A percentile compares a stretch with the other conserved stretches of the same genome.
phyloP scores from a whole-genome alignment of 2,888 invertebrate genomes.

The Scaptomyza flava region DNA sequence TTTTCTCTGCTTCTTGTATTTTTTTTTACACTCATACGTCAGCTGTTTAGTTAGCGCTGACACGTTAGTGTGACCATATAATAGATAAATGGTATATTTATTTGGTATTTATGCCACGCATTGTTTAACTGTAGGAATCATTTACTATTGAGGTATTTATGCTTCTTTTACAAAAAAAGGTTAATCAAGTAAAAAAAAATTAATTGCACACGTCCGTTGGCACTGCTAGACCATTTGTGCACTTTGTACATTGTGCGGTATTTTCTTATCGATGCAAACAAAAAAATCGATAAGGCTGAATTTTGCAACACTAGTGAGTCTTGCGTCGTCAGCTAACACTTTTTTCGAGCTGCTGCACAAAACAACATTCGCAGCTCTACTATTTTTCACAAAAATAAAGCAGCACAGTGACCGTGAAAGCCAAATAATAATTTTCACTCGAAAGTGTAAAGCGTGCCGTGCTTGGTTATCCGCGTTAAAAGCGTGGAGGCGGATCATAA shows the following conservation, averaged over 20 bases:
- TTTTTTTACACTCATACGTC: constrained; percentile 50
- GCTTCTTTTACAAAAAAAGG: not conserved
- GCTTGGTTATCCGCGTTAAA: not conserved
- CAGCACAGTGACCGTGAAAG: not conserved
- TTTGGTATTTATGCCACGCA: constrained; percentile 6
- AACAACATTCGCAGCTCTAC: constrained; percentile 37
- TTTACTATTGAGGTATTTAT: not conserved
- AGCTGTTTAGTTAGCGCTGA: constrained; percentile 51
- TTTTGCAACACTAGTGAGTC: constrained; percentile 28
- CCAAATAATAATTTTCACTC: not conserved
- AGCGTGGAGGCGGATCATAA: constrained; percentile 1
- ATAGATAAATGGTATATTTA: not conserved
- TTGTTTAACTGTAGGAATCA: not conserved
- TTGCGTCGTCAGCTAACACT: constrained; percentile 50
- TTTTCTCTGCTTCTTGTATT: constrained; percentile 21
- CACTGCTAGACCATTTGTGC: not conserved
- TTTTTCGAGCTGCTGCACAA: constrained; percentile 52
- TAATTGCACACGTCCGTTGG: not conserved
- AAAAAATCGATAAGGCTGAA: not conserved
- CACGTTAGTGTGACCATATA: constrained; percentile 34
- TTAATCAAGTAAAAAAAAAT: too few relatives aligned
- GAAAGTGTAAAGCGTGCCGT: not conserved
- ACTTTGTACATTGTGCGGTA: not conserved
- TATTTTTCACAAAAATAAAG: not conserved
- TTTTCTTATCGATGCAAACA: constrained; percentile 8